Evolutionary conservation across 1,140 invertebrate genomes (phyloP).

Genomic region (Neuroterus valhalla): DNA sequence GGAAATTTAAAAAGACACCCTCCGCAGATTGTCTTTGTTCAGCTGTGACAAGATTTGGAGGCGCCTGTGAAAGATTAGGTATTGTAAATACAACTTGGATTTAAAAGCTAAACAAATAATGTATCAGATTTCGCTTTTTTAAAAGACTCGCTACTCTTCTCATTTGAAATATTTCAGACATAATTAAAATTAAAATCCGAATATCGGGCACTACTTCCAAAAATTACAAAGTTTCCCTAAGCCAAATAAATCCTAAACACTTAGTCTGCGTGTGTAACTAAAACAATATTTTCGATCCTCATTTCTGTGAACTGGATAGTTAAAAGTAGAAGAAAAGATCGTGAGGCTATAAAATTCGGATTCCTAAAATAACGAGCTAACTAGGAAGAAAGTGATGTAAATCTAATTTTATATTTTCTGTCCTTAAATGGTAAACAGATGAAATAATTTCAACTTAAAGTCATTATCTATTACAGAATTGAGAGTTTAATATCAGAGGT

Average conservation of each 20-base stretch:
- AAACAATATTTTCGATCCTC: no score
- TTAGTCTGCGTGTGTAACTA: neutral
- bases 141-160: no score
- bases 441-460: constrained; percentile 8
- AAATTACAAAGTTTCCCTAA: no score
- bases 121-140: no score
- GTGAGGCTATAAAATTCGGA: neutral
- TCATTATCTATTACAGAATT: constrained; percentile 1
- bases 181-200: neutral
- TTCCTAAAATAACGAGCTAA: constrained; percentile 30
- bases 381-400: constrained; percentile 14
- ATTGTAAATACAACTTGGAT: constrained; percentile 1
- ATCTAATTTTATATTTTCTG: constrained; percentile 24
- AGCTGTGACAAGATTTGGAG: constrained; percentile 85
- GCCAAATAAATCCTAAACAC: no score
- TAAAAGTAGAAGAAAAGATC: neutral
- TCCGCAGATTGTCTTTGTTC: constrained; percentile 88
- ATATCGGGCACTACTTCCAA: no score
- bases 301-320: neutral
- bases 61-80: constrained; percentile 79
- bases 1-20: constrained; percentile 86
- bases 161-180: no score
- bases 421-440: neutral
- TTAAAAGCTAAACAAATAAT: constrained; percentile 30
- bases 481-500: neutral